Conservation (phyloP, 2,797 vertebrate genomes). For the Phoebastria nigripes region DNA sequence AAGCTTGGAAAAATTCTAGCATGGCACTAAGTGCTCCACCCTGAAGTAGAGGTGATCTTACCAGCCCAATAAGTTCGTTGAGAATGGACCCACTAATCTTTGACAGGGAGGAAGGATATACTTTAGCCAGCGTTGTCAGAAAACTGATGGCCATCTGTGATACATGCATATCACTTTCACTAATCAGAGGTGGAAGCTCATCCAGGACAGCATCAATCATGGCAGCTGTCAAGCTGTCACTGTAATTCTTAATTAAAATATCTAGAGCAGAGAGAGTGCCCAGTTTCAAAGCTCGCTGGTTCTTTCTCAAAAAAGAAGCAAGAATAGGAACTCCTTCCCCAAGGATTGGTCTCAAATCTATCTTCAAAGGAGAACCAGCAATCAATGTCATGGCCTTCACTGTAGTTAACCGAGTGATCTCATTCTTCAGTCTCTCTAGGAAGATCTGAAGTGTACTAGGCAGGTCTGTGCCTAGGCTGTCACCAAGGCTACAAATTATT, state of each 20-base stretch:
- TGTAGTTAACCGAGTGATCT: conserved; percentile 96
- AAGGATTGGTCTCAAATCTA: conserved; percentile 91
- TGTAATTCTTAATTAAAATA: conserved; percentile 93
- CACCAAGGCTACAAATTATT: conserved; percentile 95
- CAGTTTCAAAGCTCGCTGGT: conserved; percentile 94
- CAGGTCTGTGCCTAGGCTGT: conserved; percentile 90
- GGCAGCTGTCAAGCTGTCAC: conserved; percentile 88
- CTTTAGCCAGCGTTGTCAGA: conserved; percentile 93
- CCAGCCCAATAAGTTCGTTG: conserved; percentile 92
- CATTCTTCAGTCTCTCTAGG: conserved; percentile 95
- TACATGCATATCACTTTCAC: conserved; percentile 98
- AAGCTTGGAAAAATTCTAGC: conserved; percentile 96
- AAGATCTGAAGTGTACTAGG: conserved; percentile 96
- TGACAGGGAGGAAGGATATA: conserved; percentile 94
- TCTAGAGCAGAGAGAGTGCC: conserved; percentile 93
- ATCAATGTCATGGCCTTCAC: conserved; percentile 96
- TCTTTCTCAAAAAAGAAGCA: conserved; percentile 97
- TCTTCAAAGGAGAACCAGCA: conserved; percentile 92
- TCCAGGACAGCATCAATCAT: conserved; percentile 98
- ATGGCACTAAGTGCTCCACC: conserved; percentile 96
- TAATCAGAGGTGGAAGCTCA: conserved; percentile 96
- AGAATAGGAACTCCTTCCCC: conserved; percentile 96
- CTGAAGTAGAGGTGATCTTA: conserved; percentile 93
- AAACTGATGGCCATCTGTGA: conserved; percentile 99
- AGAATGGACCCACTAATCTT: conserved; percentile 96